Base-by-base conservation (phyloP, 2,113 vertebrate species). In the Odocoileus virginianus region DNA sequence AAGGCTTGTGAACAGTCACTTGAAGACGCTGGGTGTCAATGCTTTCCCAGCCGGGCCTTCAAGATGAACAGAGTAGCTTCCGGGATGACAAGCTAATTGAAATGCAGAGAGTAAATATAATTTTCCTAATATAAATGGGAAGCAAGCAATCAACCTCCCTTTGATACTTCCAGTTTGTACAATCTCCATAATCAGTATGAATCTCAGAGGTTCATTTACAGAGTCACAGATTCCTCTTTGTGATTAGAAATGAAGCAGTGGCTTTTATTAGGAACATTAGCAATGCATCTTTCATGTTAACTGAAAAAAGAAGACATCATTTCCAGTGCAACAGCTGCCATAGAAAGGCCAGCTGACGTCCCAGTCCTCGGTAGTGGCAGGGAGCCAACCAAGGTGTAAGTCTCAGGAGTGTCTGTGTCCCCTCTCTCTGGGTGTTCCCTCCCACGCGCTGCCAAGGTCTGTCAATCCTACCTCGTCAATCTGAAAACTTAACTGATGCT, bases 91-190 rank as follows among this genome's bases (percentile, higher is more conserved):
- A 91, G 83, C 40, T 87, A 76, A 94, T 2, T 2, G 25, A 81
- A 89, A 86, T 27, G 30, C 71, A 17, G 87, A 11, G 21, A 91
- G 50, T 21, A 79, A 85, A 95, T 4, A 85, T 8, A n/a, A 61
- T 81, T 74, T 91, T 60, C 85, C 89, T 92, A 47, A 85, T 67
- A 40, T 45, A 60, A 33, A 61, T 5, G 50, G 71, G 55, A 97
- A 60, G 60, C 1, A 27, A 86, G 74, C 58, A 45, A 47, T 74
- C 76, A 25, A 47, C 40, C 30, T 81, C 47, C 33, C 45, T 7
- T 19, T 43, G 27, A 67, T 36, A 36, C 82, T 86, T 92, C 23
- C 33, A 19, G 36, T 58, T 36, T n/a, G 67, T 16, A 74, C 36
- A 36, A 52, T 82, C 58, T 71, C 30, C n/a, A 78, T 52, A 25